Base-by-base conservation (phyloP, 2,797 vertebrate species). In the Prunella strophiata region DNA sequence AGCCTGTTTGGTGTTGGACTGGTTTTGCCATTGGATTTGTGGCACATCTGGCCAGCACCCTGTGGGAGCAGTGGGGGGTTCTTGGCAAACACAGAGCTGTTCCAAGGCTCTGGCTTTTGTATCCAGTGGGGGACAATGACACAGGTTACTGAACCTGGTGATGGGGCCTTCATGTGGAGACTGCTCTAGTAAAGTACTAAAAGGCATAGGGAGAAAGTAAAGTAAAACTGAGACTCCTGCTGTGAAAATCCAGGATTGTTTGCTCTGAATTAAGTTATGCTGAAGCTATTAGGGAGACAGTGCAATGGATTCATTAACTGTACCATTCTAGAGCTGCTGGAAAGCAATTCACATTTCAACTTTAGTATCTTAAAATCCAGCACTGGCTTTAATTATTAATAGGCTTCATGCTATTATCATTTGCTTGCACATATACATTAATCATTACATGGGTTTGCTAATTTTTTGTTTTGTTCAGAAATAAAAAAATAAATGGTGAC, bases 361-460 rank as follows among this genome's bases (percentile, higher is more conserved):
- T 87, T 78, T 27, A 85, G 63, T 40, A 54, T 74, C 85, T 90
- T 91, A 87, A 91, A 93, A 90, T 71, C 77, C 30, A 79, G 78
- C 50, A 18, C 73, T 50, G 42, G 74, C 88, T 95, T 92, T 94
- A 91, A 92, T 93, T 92, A 92, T 93, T 95, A 94, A 90, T 75
- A 75, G 93, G 63, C 55, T 79, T 79, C 76, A 67, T 32, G 50
- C 73, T 85, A 78, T 87, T 88, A 91, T 75, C 81, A 75, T 66
- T 95, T 95, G 55, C 68, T 89, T 89, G 87, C 85, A 85, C 51
- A 29, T 66, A 91, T 74, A 96, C 59, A 90, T 96, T 94, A 95
- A 91, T 91, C 87, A 88, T 88, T 89, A 89, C 77, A 63, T 4
- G 61, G 45, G 42, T 83, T 89, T 87, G 50, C 68, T 95, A 91